These are phyloP conservation scores for Amblyopsis hoosieri DNA, from an alignment of 2,797 vertebrate species.

Conservation along the genomic window DNA sequence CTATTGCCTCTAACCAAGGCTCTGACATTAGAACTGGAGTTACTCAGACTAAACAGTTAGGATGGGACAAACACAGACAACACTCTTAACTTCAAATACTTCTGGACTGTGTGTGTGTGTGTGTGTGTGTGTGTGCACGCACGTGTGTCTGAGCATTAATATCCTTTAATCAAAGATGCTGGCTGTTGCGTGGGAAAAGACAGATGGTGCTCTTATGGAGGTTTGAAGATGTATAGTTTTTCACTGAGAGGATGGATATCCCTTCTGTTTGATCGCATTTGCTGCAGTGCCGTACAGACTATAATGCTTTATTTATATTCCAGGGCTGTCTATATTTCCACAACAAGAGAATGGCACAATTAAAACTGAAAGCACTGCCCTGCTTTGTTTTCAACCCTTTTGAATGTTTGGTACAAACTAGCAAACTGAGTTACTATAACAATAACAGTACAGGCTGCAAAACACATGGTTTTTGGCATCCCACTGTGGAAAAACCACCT, in stretches of 20 bases:
- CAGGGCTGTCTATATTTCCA: slow-evolving; percentile 25
- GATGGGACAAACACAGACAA: no score
- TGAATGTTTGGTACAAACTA: slow-evolving; percentile 4
- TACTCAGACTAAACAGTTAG: no score
- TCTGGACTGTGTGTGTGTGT: slow-evolving; percentile 21
- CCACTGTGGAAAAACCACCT: slow-evolving; percentile 71
- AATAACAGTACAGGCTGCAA: slow-evolving; percentile 50
- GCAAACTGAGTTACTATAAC: slow-evolving; percentile 35
- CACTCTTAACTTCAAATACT: slow-evolving; percentile 15
- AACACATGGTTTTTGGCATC: slow-evolving; percentile 59
- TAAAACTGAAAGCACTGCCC: slow-evolving; percentile 18
- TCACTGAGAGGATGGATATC: slow-evolving; percentile 35
- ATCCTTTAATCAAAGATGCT: slow-evolving; percentile 53
- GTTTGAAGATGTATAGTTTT: slow-evolving; percentile 41
- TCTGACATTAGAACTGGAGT: no score
- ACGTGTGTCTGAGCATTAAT: slow-evolving; percentile 21
- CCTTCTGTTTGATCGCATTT: slow-evolving; percentile 50
- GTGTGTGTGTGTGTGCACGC: slow-evolving; percentile 12
- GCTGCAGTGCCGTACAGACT: slow-evolving; percentile 57
- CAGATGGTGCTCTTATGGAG: slow-evolving; percentile 45
- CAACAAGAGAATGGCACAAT: slow-evolving; percentile 12
- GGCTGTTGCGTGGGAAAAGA: slow-evolving; percentile 24
- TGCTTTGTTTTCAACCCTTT: slow-evolving; percentile 15
- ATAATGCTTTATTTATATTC: slow-evolving; percentile 41
- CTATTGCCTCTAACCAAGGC: no score